A percentile compares a stretch with the other conserved stretches of the same genome.
Evolutionary conservation across 2,888 invertebrate genomes (phyloP).

Genomic region (Cephus pulcher): DNA sequence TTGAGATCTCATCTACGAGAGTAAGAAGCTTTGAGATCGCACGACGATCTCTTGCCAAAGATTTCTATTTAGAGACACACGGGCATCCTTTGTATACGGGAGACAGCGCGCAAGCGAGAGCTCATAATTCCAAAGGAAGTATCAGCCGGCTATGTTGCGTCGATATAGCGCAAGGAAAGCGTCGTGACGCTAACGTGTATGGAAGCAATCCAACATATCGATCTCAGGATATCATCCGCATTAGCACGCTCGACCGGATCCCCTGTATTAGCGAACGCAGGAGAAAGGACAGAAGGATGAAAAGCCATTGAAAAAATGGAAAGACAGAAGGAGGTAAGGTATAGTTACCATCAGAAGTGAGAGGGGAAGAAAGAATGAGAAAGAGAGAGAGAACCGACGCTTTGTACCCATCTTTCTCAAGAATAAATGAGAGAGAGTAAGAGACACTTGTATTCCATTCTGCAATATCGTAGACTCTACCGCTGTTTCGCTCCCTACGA

Average conservation of each 20-base stretch:
- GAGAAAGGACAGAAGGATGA: neutral
- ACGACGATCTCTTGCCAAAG: neutral
- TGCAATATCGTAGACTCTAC: neutral
- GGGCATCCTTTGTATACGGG: neutral
- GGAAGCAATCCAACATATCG: neutral
- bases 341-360: neutral
- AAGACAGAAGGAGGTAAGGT: slow-evolving; percentile 4
- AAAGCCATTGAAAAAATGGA: neutral
- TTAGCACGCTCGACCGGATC: neutral
- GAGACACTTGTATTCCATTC: neutral
- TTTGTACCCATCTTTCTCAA: neutral
- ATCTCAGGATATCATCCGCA: neutral
- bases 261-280: neutral
- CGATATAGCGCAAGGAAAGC: neutral
- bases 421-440: neutral
- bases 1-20: neutral
- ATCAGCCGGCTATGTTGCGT: neutral
- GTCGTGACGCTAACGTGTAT: neutral
- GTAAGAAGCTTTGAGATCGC: neutral
- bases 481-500: neutral
- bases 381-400: slow-evolving; percentile 11
- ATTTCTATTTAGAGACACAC: neutral
- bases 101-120: neutral
- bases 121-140: neutral
- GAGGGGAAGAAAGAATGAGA: slow-evolving; percentile 9